A percentile compares a stretch with the other conserved stretches of the same genome.
Conservation (phyloP, 1,140 invertebrate genomes). For the Xylocopa sonorina region DNA sequence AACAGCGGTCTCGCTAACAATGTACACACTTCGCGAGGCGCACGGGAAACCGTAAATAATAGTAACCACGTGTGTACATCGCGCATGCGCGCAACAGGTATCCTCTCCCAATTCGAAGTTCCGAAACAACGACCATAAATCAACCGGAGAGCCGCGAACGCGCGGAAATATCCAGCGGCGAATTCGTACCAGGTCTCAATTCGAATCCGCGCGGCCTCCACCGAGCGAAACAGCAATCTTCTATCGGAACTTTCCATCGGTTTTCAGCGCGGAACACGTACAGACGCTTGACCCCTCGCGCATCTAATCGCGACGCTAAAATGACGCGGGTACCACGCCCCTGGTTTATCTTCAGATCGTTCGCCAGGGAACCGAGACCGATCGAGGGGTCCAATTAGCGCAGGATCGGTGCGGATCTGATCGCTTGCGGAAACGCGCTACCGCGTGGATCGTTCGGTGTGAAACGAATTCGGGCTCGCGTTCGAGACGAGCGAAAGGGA, state of each 20-base stretch:
- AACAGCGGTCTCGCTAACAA: background rate
- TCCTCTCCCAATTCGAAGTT: background rate
- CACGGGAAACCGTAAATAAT: slow-evolving; percentile 22
- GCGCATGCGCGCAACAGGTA: background rate
- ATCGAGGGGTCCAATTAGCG: slow-evolving; percentile 45
- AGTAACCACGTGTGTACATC: background rate
- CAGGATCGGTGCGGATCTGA: slow-evolving; percentile 30
- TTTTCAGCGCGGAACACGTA: background rate
- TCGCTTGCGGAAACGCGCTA: slow-evolving; percentile 50
- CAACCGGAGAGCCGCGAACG: background rate
- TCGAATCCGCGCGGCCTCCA: background rate
- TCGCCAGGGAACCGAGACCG: slow-evolving; percentile 46
- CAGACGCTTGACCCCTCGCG: slow-evolving; percentile 46
- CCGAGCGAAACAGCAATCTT: background rate
- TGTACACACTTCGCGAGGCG: background rate
- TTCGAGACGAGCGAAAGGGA: background rate
- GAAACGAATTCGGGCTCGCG: slow-evolving; percentile 1
- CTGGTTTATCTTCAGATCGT: slow-evolving; percentile 52
- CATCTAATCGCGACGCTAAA: slow-evolving; percentile 48
- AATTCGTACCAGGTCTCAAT: no score
- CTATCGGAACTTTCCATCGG: slow-evolving; percentile 30
- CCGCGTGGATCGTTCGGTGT: slow-evolving; percentile 36
- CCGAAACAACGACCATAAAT: background rate
- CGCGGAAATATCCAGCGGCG: background rate
- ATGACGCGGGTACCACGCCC: slow-evolving; percentile 57